A percentile compares a stretch with the other conserved stretches of the same genome.
phyloP scores from a whole-genome alignment of 2,888 invertebrate genomes.

The Junonia oenone region DNA sequence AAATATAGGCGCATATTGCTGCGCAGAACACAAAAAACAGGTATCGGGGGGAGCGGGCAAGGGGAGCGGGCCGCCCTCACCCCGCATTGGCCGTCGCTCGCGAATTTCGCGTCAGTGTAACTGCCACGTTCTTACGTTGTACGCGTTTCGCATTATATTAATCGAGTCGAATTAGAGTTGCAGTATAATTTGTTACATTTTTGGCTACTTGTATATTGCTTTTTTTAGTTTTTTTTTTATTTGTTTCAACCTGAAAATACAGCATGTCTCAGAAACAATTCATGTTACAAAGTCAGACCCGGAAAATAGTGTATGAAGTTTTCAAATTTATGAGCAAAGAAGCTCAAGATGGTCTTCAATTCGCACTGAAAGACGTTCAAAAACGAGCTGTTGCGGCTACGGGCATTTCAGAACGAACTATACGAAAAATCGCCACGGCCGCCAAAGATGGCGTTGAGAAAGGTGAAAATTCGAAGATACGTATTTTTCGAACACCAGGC shows the following conservation, averaged over 20 bases:
- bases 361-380: neutral
- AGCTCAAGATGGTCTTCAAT: conserved; percentile 1
- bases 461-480: neutral
- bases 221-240: neutral
- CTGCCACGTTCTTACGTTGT: too few species aligned
- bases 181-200: too few species aligned
- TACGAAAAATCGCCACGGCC: neutral
- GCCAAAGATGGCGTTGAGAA: neutral
- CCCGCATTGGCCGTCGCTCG: too few species aligned
- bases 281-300: neutral
- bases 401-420: neutral
- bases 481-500: neutral
- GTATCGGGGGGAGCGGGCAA: too few species aligned
- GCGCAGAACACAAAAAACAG: too few species aligned
- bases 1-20: too few species aligned
- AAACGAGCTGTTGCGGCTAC: neutral
- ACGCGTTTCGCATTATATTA: too few species aligned
- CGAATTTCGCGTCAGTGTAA: too few species aligned
- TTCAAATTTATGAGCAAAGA: neutral
- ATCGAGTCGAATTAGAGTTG: too few species aligned
- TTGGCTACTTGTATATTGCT: neutral
- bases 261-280: neutral
- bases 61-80: too few species aligned
- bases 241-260: too few species aligned
- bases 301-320: neutral